Base-by-base conservation (phyloP, 2,888 invertebrate species). In the Epirrhoe tristata region DNA sequence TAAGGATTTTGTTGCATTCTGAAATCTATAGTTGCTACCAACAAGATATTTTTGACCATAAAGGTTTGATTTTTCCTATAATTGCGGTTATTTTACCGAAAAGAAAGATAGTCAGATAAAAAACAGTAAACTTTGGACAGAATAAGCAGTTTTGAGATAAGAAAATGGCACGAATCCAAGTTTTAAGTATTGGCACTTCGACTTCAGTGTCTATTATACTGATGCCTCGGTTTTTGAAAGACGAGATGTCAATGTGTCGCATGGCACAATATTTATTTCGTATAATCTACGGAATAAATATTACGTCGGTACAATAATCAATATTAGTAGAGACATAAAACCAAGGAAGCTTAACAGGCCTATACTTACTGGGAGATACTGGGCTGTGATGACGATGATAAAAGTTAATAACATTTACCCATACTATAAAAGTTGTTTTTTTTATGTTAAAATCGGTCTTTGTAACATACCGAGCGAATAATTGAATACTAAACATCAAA, bases 91-190 rank as follows among this genome's bases (percentile, higher is more conserved):
- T 7, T 39, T 39, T 39, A 10, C 8, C 10, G 39, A 39, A 39
- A 24, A 8, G 39, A 39, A 39, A 39, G 39, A 10, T 8, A 10
- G 31, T 32, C 14, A n/a, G 55, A 54, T 56, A 50, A 17, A 16
- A 62, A 50, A 56, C 48, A 10, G 39, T 31, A 62, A 63, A 57
- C 36, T 63, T 63, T 12, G 6, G 5, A 8, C 8, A 39, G 39
- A 52, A 63, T 51, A 31, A 52, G 32, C 43, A 57, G 51, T 43
- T 51, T 63, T 57, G 14, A 16, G 39, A 51, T 56, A 36, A 57
- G 43, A 57, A 57, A 57, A 63, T 63, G 63, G 52, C 57, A 61
- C 17, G 46, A 57, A 5, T 63, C 63, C 63, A 63, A 63, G 43
- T 16, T 36, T 43, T 32, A 60, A 36, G 32, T 60, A 61, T 54